phyloP scores from a whole-genome alignment of 2,888 invertebrate species.

The Brachypterus glaber region DNA sequence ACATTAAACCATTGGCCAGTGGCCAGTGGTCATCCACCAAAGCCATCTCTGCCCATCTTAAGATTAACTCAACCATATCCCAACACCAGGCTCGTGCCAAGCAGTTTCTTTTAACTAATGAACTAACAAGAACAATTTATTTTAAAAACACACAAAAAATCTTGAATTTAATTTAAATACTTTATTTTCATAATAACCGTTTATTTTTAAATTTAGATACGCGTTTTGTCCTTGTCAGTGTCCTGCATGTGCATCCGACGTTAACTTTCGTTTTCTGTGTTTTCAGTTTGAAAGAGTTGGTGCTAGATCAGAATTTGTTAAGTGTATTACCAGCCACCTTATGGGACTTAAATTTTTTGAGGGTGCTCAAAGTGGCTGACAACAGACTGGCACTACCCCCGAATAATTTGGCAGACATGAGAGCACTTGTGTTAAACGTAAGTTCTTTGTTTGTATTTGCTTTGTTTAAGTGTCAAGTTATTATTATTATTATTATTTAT shows the following conservation, averaged over 20 bases:
- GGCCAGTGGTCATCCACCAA: too few relatives aligned
- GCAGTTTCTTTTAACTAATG: constrained; percentile 1
- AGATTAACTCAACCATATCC: background rate
- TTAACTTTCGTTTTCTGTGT: constrained; percentile 29
- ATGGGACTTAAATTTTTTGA: constrained; percentile 51
- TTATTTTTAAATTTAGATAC: too few relatives aligned
- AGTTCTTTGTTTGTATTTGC: constrained; percentile 29
- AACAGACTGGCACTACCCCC: constrained; percentile 45
- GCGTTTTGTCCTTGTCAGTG: constrained; percentile 32
- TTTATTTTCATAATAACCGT: too few relatives aligned
- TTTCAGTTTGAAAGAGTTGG: constrained; percentile 61
- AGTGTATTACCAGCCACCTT: constrained; percentile 52
- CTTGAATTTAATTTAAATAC: too few relatives aligned
- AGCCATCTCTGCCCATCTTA: too few relatives aligned
- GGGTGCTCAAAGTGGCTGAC: constrained; percentile 49
- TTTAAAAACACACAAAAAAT: too few relatives aligned
- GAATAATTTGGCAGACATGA: constrained; percentile 45
- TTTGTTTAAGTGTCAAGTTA: too few relatives aligned
- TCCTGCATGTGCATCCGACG: constrained; percentile 38
- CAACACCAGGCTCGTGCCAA: constrained; percentile 16
- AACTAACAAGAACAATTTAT: too few relatives aligned
- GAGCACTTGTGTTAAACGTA: constrained; percentile 47
- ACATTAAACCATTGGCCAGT: too few relatives aligned
- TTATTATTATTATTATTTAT: too few relatives aligned
- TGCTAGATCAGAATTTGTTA: constrained; percentile 63